A percentile compares a stretch with the other conserved stretches of the same genome.
Evolutionary conservation across 2,797 vertebrate species (phyloP).

Genomic region (Etheostoma nigrum): DNA sequence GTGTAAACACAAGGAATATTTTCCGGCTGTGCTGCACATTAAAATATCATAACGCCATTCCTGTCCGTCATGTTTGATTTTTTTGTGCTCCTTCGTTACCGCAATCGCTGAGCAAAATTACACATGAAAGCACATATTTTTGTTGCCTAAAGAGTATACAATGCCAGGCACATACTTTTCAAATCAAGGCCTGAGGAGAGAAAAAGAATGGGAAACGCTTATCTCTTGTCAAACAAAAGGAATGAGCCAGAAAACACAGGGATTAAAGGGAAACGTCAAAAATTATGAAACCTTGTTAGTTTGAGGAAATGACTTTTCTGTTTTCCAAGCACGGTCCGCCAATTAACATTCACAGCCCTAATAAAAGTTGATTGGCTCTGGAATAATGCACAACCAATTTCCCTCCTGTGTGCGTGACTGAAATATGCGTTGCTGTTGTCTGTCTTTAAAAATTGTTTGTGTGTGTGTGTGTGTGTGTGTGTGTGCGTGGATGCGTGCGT

Average conservation of each 20-base stretch:
- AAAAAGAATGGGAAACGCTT: conserved; percentile 36
- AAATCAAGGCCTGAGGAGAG: conserved; percentile 57
- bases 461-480: not conserved
- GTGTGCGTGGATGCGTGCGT: conserved; percentile 5
- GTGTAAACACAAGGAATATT: conserved; percentile 60
- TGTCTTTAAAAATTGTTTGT: not conserved
- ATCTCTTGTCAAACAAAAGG: conserved; percentile 73
- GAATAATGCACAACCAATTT: conserved; percentile 64
- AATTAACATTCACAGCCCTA: conserved; percentile 72
- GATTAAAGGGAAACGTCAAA: conserved; percentile 66
- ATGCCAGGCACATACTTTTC: conserved; percentile 71
- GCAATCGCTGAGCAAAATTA: conserved; percentile 33
- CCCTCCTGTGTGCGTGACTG: conserved; percentile 23
- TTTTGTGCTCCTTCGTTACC: conserved; percentile 31
- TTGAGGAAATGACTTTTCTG: conserved; percentile 65
- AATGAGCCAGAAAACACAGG: conserved; percentile 61
- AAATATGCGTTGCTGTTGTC: not conserved
- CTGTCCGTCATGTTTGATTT: conserved; percentile 56
- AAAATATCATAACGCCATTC: conserved; percentile 61
- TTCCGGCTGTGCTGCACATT: conserved; percentile 55
- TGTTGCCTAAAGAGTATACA: conserved; percentile 55
- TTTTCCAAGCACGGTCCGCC: conserved; percentile 63
- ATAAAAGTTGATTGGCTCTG: conserved; percentile 73
- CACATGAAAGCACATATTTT: conserved; percentile 58
- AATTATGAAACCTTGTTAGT: conserved; percentile 67